phyloP scores from a whole-genome alignment of 2,113 vertebrate genomes.

The Okapia johnstoni region DNA sequence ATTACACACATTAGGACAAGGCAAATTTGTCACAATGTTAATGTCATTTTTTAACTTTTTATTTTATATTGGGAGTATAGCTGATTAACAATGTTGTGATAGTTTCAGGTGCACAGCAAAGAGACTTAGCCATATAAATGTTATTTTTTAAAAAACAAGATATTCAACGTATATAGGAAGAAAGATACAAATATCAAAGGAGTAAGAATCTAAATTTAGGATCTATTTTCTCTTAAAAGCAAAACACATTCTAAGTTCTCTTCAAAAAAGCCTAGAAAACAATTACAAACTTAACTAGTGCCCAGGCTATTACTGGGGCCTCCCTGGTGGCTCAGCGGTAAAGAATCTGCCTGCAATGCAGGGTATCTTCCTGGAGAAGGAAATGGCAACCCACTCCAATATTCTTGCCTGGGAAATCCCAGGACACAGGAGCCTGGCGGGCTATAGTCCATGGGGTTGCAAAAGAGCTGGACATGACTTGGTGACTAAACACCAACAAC shows the following conservation, averaged over 20 bases:
- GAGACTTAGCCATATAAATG: not conserved
- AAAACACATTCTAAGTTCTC: not conserved
- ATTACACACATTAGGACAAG: not conserved
- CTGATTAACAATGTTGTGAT: not conserved
- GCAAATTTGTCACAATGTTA: not conserved
- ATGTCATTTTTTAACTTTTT: not conserved
- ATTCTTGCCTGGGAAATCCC: not conserved
- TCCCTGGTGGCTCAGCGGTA: not conserved
- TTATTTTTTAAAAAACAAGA: not conserved
- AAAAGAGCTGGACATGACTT: not conserved
- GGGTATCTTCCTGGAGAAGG: not conserved
- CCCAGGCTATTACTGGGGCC: not conserved
- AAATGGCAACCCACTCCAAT: not conserved
- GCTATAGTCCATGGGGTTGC: not conserved
- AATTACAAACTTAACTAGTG: not conserved
- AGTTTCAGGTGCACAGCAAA: not conserved
- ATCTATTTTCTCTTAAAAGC: not conserved
- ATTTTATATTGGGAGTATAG: not conserved
- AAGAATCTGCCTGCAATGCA: not conserved
- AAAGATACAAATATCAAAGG: not conserved
- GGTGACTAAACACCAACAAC: not conserved
- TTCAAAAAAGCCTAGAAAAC: not conserved
- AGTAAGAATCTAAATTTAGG: not conserved
- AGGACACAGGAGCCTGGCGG: not conserved
- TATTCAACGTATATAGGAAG: not conserved